Evolutionary conservation across 1,140 invertebrate species (phyloP).

Genomic region (Pogonomyrmex barbatus): DNA sequence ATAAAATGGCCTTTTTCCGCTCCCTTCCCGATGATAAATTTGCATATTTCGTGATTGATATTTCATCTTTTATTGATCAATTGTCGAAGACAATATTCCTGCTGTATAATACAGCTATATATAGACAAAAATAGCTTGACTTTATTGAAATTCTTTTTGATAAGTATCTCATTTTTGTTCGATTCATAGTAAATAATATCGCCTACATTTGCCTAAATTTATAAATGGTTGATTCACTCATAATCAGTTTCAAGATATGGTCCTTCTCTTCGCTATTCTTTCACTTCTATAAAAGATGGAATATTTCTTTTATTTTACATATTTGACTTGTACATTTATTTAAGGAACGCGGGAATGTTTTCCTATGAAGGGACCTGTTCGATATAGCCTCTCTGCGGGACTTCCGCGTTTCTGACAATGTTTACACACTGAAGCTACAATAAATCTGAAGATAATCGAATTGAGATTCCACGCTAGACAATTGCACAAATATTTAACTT

Average conservation of each 20-base stretch:
- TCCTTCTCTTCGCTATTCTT: not conserved
- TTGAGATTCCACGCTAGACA: not conserved
- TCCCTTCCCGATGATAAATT: not conserved
- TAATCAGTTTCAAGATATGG: not conserved
- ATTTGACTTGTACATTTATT: constrained; percentile 13
- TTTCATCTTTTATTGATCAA: not conserved
- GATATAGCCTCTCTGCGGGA: not conserved
- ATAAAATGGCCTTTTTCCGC: not conserved
- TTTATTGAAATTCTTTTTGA: constrained; percentile 15
- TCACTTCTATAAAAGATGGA: not conserved
- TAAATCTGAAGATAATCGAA: constrained; percentile 13
- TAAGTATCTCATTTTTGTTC: not conserved
- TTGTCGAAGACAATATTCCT: not conserved
- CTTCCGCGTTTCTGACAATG: constrained; percentile 14
- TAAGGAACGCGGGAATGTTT: constrained; percentile 6
- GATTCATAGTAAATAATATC: constrained; percentile 13
- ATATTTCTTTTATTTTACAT: constrained; percentile 9
- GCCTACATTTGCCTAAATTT: not conserved
- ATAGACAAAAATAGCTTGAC: not conserved
- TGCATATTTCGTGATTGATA: not conserved
- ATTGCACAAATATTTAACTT: not conserved
- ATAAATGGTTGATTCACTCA: not conserved
- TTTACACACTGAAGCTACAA: not conserved
- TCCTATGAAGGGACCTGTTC: not conserved
- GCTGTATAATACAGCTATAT: constrained; percentile 9